Evolutionary conservation across 2,888 invertebrate genomes (phyloP), one percentile per base, ranked within the genome.

Genomic region (Synanthedon myopaeformis): DNA sequence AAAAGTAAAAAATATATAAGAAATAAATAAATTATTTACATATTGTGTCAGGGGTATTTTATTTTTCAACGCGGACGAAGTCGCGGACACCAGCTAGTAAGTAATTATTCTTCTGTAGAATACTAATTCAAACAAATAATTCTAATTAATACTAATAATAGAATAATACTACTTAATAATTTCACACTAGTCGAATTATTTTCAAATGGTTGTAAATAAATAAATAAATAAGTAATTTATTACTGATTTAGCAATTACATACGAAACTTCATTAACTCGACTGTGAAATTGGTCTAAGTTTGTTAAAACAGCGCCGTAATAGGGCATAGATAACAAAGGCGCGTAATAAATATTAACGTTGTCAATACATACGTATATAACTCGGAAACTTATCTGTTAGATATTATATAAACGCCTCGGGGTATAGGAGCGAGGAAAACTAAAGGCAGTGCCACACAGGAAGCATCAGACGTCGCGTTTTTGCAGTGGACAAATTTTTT

Each of bases 351-450:
- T 87, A 84, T 84, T 79, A 75, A 72, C 64, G 70, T 80, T 85
- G 86, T 87, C 86, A 86, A 87, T 87, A 85, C 77, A 76, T 59
- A 67, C 67, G 65, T 76, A 76, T 70, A 77, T 74, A 78, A 61
- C 60, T 59, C 58, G 55, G 61, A 64, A 79, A 82, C 75, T 83
- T 86, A 86, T 86, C 86, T 84, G 61, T 58, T 69, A 78, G 84
- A 83, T 85, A 80, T 81, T 82, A 82, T 84, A 81, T 85, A 85
- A 79, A 76, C 82, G 86, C 86, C 84, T 64, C 71, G 67, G 83
- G 86, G 76, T 65, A 71, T 70, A 63, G 67, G 79, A 66, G 83
- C 83, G 85, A 65, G 76, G 65, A 66, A 60, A 57, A 45, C 69
- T 61, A 64, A 54, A 67, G 58, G 13, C 5, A 51, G 11, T 6